phyloP scores from a whole-genome alignment of 2,797 vertebrate species.

The Sebastes trivittatus region DNA sequence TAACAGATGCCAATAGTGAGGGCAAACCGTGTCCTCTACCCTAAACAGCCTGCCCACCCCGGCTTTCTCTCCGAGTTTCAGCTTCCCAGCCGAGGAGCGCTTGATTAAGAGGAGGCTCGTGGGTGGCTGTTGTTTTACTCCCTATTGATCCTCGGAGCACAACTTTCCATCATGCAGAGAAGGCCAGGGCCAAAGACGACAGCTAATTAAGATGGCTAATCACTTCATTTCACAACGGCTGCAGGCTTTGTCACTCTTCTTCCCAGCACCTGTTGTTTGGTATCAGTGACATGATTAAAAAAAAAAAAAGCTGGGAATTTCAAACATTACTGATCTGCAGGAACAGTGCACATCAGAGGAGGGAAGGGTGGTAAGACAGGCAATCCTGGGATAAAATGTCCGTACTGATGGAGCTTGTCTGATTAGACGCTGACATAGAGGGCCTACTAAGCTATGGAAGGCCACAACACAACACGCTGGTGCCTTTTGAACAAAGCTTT shows the following conservation, averaged over 20 bases:
- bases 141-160: constrained; percentile 68
- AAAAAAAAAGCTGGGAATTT: constrained; percentile 6
- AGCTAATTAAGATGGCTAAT: constrained; percentile 82
- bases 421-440: not conserved
- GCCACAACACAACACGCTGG: not conserved
- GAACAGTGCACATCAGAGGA: not conserved
- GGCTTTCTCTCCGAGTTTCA: not conserved
- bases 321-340: constrained; percentile 4
- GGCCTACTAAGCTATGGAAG: not conserved
- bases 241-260: constrained; percentile 65
- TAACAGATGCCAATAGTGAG: constrained; percentile 23
- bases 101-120: constrained; percentile 46
- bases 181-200: constrained; percentile 69
- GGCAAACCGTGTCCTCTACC: constrained; percentile 14
- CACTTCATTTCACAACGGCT: constrained; percentile 71
- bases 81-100: constrained; percentile 12
- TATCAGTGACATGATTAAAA: constrained; percentile 46
- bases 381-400: not conserved
- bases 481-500: not conserved
- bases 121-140: constrained; percentile 62
- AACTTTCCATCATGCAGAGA: constrained; percentile 75
- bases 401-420: constrained; percentile 36
- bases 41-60: constrained; percentile 1
- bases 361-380: not conserved
- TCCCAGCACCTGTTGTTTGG: constrained; percentile 51